phyloP scores from a whole-genome alignment of 2,888 invertebrate genomes.

The Erannis defoliaria region DNA sequence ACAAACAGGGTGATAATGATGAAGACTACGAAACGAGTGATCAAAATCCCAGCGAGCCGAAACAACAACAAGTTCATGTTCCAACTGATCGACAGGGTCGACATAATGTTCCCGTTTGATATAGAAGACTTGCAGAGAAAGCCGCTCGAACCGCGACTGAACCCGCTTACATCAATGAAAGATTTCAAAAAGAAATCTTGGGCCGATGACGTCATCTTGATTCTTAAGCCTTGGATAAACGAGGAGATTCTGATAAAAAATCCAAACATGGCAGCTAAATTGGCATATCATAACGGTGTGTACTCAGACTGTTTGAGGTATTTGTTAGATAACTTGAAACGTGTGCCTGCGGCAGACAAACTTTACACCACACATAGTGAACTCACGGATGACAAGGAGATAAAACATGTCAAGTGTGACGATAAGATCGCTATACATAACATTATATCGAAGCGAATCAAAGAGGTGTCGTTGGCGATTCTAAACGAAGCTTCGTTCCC shows the following conservation, averaged over 20 bases:
- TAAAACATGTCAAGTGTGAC: slow-evolving; percentile 55
- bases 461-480: slow-evolving; percentile 73
- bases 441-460: slow-evolving; percentile 74
- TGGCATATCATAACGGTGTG: slow-evolving; percentile 69
- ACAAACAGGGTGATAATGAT: slow-evolving; percentile 88
- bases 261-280: slow-evolving; percentile 76
- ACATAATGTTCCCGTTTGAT: slow-evolving; percentile 77
- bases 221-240: slow-evolving; percentile 73
- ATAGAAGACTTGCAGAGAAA: slow-evolving; percentile 64
- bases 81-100: slow-evolving; percentile 73
- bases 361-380: slow-evolving; percentile 66
- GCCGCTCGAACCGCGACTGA: slow-evolving; percentile 64
- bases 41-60: slow-evolving; percentile 87
- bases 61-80: slow-evolving; percentile 74
- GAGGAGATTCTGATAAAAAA: slow-evolving; percentile 63
- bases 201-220: slow-evolving; percentile 73
- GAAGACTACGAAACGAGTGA: slow-evolving; percentile 90
- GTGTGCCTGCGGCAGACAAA: slow-evolving; percentile 51
- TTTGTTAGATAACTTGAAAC: slow-evolving; percentile 66
- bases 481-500: slow-evolving; percentile 74
- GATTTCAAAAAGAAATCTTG: slow-evolving; percentile 76
- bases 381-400: slow-evolving; percentile 40
- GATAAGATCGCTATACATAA: slow-evolving; percentile 71
- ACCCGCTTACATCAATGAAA: slow-evolving; percentile 65
- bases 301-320: slow-evolving; percentile 71